Conservation (phyloP, 2,113 vertebrate genomes). For the Indicator indicator region DNA sequence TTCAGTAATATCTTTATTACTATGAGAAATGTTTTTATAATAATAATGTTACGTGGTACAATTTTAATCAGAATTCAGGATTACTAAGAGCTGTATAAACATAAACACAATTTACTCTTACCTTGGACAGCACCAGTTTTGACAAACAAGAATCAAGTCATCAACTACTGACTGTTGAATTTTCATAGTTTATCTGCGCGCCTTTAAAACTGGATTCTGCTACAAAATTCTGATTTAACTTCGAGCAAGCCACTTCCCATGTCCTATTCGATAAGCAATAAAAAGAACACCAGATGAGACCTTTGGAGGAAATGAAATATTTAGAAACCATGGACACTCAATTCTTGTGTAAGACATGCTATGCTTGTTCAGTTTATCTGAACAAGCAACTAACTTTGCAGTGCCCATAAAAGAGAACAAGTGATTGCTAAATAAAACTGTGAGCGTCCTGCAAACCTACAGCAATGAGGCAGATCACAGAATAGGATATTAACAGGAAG, state of each 20-base stretch:
- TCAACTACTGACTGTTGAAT: neutral
- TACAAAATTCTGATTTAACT: neutral
- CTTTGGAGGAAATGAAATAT: neutral
- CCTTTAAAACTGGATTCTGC: neutral
- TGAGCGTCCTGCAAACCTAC: neutral
- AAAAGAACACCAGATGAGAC: neutral
- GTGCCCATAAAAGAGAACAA: neutral
- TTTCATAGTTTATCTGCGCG: neutral
- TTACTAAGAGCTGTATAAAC: neutral
- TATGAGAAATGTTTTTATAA: neutral
- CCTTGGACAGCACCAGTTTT: slow-evolving; percentile 49
- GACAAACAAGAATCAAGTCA: neutral
- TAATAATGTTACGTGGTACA: neutral
- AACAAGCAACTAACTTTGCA: neutral
- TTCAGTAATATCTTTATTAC: neutral
- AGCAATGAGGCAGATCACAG: neutral
- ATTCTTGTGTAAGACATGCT: neutral
- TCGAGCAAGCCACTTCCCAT: neutral
- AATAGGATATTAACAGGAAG: neutral
- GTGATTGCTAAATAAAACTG: neutral
- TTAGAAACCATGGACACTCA: neutral
- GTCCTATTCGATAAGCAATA: neutral
- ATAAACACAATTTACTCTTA: neutral
- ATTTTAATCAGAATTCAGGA: neutral
- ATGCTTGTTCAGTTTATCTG: neutral